Percentiles rank a stretch among this genome's conserved stretches.
Conservation (phyloP, 2,113 vertebrate genomes). For the Mobula hypostoma region DNA sequence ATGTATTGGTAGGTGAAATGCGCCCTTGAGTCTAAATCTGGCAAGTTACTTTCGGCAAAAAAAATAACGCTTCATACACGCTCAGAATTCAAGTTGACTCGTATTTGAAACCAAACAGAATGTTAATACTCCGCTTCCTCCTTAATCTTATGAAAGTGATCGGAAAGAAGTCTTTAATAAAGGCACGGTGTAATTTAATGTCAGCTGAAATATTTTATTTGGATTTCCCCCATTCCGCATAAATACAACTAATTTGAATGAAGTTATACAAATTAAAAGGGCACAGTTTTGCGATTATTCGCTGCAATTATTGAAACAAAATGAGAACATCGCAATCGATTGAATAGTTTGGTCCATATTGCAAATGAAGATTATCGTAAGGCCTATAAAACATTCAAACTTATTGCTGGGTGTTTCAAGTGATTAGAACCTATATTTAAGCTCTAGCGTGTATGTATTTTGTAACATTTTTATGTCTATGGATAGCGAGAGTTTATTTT, state of each 20-base stretch:
- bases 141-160: background rate
- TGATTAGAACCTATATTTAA: background rate
- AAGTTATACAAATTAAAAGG: background rate
- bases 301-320: background rate
- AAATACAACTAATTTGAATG: background rate
- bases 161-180: background rate
- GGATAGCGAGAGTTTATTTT: background rate
- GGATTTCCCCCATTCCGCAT: background rate
- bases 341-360: background rate
- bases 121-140: background rate
- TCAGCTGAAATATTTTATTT: background rate
- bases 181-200: no score
- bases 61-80: background rate
- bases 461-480: background rate
- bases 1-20: background rate
- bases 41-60: background rate
- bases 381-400: background rate
- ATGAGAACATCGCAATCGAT: background rate
- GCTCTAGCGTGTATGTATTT: background rate
- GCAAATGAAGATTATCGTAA: background rate
- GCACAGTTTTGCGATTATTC: background rate
- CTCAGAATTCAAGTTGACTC: background rate
- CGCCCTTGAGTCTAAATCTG: background rate
- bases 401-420: background rate
- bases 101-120: background rate